Evolutionary conservation across 1,140 invertebrate species (phyloP), one percentile per base, ranked within the genome.

Genomic region (Periplaneta americana): DNA sequence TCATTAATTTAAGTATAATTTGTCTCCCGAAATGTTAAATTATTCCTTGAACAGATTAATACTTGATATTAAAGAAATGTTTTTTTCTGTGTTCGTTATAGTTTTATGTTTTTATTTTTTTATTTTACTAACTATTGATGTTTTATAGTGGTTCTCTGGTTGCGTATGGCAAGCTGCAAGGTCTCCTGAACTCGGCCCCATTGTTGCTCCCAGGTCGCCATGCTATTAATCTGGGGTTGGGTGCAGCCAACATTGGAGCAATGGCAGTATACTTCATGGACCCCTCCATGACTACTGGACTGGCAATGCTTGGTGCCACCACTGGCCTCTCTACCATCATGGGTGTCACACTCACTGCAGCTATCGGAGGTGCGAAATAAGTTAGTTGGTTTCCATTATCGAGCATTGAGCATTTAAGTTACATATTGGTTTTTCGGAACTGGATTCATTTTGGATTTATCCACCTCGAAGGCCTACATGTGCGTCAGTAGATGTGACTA

Each of bases 111-210:
- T n/a, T n/a, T n/a, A n/a, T n/a, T n/a, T n/a, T n/a, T n/a, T 48
- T 48, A 48, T 22, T 28, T 34, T 76, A n/a, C 28, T 75, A 10
- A 1, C 8, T 76, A 17, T 76, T 75, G 9, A 32, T 11, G 8
- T 18, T 34, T 88, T 88, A 13, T 86, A 96, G 95, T 85, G 96
- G 96, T 3, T 96, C 95, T 0, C 88, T 98, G 57, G 91, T 98
- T 66, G 96, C 96, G n/a, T 98, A 97, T 88, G 96, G 96, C 81
- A 98, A 98, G 90, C 91, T 98, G 10, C 96, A 97, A 89, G 95
- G 96, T 22, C 74, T 95, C 13, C 88, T 98, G 34, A 94, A 92
- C 77, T 97, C 95, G 10, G 91, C 94, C 28, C 95, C 96, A 2
- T 87, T 97, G 1, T 87, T 97, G 22, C 88, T 97, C 48, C 96